These are phyloP conservation scores for Drosophila paranaensis DNA, from an alignment of 2,888 invertebrate genomes.

Conservation along the genomic window DNA sequence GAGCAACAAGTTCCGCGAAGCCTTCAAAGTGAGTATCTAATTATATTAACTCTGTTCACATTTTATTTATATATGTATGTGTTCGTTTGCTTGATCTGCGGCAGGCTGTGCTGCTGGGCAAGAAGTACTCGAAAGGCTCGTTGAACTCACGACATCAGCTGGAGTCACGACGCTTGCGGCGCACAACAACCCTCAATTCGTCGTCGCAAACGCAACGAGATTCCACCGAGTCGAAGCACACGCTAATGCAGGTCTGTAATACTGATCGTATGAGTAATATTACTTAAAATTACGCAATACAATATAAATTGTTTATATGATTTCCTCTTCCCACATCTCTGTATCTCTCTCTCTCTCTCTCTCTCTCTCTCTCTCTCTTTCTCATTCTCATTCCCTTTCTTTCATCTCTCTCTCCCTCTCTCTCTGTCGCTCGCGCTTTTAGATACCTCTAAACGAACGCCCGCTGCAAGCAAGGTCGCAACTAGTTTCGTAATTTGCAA, in stretches of 20 bases:
- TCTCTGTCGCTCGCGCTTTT: conserved; percentile 20
- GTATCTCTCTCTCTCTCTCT: neutral
- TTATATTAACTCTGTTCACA: neutral
- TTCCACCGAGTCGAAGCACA: conserved; percentile 85
- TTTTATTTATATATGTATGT: neutral
- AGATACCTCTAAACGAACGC: conserved; percentile 83
- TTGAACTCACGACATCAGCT: conserved; percentile 85
- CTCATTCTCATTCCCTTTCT: neutral
- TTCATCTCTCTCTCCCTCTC: neutral
- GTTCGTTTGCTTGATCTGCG: neutral
- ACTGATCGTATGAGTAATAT: conserved; percentile 39
- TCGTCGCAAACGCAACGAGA: conserved; percentile 87
- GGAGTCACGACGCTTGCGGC: conserved; percentile 73
- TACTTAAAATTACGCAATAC: conserved; percentile 2
- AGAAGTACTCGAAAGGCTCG: conserved; percentile 84
- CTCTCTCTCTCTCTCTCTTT: neutral
- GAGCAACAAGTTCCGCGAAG: conserved; percentile 96
- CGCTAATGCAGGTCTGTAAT: conserved; percentile 85
- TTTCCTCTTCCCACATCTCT: neutral
- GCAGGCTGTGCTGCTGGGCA: conserved; percentile 78
- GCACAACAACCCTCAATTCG: conserved; percentile 70
- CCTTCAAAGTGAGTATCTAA: conserved; percentile 90
- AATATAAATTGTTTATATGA: conserved; percentile 3
- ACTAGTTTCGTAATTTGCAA: conserved; percentile 55
- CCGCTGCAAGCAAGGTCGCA: conserved; percentile 52